Evolutionary conservation across 2,888 invertebrate species (phyloP).

Genomic region (Eristalinus aeneus): DNA sequence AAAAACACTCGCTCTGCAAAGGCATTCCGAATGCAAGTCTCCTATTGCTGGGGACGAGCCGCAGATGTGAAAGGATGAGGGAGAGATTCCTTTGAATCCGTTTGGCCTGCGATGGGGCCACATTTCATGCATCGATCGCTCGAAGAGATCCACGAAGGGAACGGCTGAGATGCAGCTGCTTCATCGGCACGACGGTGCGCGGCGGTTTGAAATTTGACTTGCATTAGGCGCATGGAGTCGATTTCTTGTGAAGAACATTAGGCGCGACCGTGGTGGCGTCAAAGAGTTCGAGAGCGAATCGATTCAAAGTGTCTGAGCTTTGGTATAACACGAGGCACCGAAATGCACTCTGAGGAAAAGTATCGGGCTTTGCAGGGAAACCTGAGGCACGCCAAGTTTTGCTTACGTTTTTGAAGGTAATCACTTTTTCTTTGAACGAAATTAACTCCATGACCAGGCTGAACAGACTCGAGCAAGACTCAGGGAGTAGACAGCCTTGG

Average conservation of each 20-base stretch:
- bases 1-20: conserved; percentile 32
- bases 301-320: not conserved
- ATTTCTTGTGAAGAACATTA: not conserved
- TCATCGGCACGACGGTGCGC: not conserved
- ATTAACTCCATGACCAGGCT: no score
- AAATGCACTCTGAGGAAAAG: no score
- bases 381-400: no score
- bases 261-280: not conserved
- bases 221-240: not conserved
- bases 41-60: not conserved
- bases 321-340: not conserved
- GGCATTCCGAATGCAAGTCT: conserved; percentile 55
- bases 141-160: not conserved
- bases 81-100: not conserved
- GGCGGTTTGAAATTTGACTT: not conserved
- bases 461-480: no score
- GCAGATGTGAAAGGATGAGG: not conserved
- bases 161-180: not conserved
- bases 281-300: not conserved
- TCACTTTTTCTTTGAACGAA: no score
- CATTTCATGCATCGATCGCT: not conserved
- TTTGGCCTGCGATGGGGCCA: not conserved
- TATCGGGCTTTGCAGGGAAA: no score
- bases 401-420: no score
- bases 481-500: no score